Base-by-base conservation (phyloP, 37 sponge, comb jelly and placozoan genomes). In the Cliona cf. orientalis region DNA sequence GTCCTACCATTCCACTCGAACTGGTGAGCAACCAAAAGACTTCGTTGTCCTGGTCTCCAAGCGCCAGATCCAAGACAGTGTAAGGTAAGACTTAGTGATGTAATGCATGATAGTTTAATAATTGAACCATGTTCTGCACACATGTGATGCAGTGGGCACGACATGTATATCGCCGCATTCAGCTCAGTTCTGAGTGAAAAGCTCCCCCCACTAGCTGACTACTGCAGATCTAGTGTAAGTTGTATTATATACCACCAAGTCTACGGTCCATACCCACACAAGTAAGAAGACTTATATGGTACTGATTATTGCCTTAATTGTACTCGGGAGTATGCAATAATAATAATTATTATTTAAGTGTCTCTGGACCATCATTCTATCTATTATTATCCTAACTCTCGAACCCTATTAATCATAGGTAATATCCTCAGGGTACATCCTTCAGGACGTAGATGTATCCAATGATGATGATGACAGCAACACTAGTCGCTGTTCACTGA, bases 341-440 rank as follows among this genome's bases (percentile, higher is more conserved):
- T 66, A 19, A 9, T 21, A 34, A 21, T n/a, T n/a, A n/a, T n/a
- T n/a, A n/a, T n/a, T n/a, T n/a, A n/a, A n/a, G n/a, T n/a, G n/a
- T n/a, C n/a, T n/a, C n/a, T n/a, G n/a, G n/a, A n/a, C n/a, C n/a
- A n/a, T n/a, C n/a, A n/a, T n/a, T n/a, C n/a, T n/a, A n/a, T n/a
- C n/a, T n/a, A n/a, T n/a, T n/a, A n/a, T n/a, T n/a, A n/a, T n/a
- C n/a, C n/a, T n/a, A n/a, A n/a, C n/a, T n/a, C n/a, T n/a, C n/a
- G n/a, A n/a, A n/a, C n/a, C n/a, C n/a, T n/a, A 49, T 49, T 49
- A 49, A 49, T 49, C 55, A 49, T n/a, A 82, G 83, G 83, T 82
- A 22, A 73, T 82, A 0, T 82, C 83, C 19, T 82, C 83, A 28
- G 83, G 83, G 3, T 82, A 82, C 74, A 44, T 82, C 39, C 43